Percentiles rank a stretch among this genome's conserved stretches.
Evolutionary conservation across 2,888 invertebrate genomes (phyloP).

Genomic region (Pandemis cinnamomeana): DNA sequence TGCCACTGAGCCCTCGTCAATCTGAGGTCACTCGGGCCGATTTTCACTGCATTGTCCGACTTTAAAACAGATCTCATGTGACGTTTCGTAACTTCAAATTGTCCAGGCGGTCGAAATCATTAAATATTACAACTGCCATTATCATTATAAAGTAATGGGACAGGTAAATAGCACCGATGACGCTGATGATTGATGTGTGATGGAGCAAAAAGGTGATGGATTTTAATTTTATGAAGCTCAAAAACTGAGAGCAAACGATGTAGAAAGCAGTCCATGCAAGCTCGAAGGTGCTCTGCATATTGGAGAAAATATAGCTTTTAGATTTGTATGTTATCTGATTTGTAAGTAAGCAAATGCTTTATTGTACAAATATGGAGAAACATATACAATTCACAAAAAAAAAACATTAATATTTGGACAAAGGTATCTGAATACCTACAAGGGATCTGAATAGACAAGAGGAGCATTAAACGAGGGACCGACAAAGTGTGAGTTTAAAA

Average conservation of each 20-base stretch:
- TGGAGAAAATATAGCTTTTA: too few species aligned
- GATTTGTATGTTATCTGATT: background rate
- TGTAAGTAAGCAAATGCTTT: too few species aligned
- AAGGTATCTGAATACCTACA: too few species aligned
- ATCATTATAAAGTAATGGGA: conserved; percentile 26
- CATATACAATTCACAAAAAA: too few species aligned
- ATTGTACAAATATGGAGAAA: too few species aligned
- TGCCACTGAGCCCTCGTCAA: conserved; percentile 36
- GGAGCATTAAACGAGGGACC: too few species aligned
- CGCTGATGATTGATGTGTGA: conserved; percentile 26
- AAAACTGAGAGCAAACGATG: background rate
- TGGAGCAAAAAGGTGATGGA: conserved; percentile 19
- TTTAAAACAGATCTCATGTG: conserved; percentile 43
- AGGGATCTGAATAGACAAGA: too few species aligned
- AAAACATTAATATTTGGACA: too few species aligned
- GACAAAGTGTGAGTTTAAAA: too few species aligned
- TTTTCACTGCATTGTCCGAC: conserved; percentile 49
- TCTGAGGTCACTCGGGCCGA: conserved; percentile 46
- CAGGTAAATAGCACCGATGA: conserved; percentile 22
- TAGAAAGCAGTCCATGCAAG: background rate
- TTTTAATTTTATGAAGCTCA: conserved; percentile 9
- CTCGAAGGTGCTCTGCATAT: background rate
- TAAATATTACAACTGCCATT: conserved; percentile 30
- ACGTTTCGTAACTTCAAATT: conserved; percentile 36
- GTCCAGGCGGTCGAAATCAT: conserved; percentile 18